Evolutionary conservation across 1,140 invertebrate genomes (phyloP).

Genomic region (Coelopa frigida): DNA sequence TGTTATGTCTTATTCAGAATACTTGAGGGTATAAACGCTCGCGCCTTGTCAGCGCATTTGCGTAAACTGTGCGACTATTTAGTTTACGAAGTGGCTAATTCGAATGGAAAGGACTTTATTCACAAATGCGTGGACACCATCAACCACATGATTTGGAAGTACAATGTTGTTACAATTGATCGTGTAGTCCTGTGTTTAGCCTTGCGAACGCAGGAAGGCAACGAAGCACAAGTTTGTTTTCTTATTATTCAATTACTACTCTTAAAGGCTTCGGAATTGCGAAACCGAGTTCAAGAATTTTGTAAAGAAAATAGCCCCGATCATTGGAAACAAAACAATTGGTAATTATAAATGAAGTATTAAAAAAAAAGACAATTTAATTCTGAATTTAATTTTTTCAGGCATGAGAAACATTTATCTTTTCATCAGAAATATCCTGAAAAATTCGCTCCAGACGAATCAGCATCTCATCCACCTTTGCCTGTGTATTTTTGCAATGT

Average conservation of each 20-base stretch:
- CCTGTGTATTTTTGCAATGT: conserved; percentile 95
- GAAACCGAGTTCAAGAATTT: conserved; percentile 88
- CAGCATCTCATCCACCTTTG: conserved; percentile 54
- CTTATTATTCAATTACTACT: conserved; percentile 89
- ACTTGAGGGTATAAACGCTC: conserved; percentile 84
- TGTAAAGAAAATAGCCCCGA: conserved; percentile 89
- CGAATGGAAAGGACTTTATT: conserved; percentile 70
- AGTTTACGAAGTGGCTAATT: conserved; percentile 84
- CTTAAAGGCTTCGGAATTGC: conserved; percentile 78
- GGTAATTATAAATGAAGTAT: conserved; percentile 47
- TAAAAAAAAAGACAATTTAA: too few species aligned
- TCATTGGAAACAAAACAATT: conserved; percentile 95
- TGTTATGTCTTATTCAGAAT: conserved; percentile 55
- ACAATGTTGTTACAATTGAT: conserved; percentile 92
- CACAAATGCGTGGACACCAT: conserved; percentile 91
- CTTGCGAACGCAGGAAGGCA: conserved; percentile 80
- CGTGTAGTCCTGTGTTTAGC: conserved; percentile 82
- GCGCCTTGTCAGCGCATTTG: conserved; percentile 81
- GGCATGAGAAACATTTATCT: conserved; percentile 89
- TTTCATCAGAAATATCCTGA: conserved; percentile 94
- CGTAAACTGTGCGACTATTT: conserved; percentile 93
- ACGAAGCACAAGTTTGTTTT: conserved; percentile 86
- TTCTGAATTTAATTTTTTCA: conserved; percentile 30
- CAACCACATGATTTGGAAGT: conserved; percentile 96
- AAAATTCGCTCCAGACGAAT: conserved; percentile 88